A percentile compares a stretch with the other conserved stretches of the same genome.
phyloP scores from a whole-genome alignment of 2,888 invertebrate genomes.

The Iselma pallidipennis region DNA sequence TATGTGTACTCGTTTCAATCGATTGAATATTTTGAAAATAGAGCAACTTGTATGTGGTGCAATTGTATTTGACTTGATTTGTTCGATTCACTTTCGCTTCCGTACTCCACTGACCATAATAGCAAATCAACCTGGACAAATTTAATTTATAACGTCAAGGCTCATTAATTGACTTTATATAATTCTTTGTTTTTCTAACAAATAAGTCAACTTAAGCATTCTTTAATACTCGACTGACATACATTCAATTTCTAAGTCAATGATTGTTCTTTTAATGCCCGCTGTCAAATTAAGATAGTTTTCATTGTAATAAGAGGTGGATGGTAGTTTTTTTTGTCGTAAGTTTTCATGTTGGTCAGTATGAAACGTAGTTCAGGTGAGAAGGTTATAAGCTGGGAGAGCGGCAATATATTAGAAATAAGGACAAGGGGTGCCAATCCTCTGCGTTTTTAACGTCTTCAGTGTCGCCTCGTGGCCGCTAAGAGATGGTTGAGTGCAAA shows the following conservation, averaged over 20 bases:
- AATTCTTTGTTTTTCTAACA: background rate
- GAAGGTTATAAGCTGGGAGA: background rate
- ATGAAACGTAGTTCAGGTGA: background rate
- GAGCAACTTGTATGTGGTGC: background rate
- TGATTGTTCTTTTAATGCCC: background rate
- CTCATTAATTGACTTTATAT: constrained; percentile 3
- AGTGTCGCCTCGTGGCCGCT: constrained; percentile 39
- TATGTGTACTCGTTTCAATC: background rate
- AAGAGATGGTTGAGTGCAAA: constrained; percentile 51
- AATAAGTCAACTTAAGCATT: background rate
- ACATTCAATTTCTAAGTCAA: background rate
- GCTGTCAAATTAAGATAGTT: no score
- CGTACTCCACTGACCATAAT: constrained; percentile 4
- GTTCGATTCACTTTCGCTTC: constrained; percentile 6
- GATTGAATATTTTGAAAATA: background rate
- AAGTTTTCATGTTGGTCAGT: background rate
- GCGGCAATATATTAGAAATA: constrained; percentile 40
- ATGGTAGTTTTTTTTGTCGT: background rate
- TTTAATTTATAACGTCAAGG: constrained; percentile 6
- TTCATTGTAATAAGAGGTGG: no score
- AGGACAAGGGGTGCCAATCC: constrained; percentile 40
- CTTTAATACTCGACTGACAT: background rate
- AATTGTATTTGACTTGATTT: constrained; percentile 2
- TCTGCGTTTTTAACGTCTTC: constrained; percentile 40
- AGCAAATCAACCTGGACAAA: constrained; percentile 8